These are phyloP conservation scores for Ictalurus punctatus DNA, from an alignment of 2,113 vertebrate species.

Conservation along the genomic window DNA sequence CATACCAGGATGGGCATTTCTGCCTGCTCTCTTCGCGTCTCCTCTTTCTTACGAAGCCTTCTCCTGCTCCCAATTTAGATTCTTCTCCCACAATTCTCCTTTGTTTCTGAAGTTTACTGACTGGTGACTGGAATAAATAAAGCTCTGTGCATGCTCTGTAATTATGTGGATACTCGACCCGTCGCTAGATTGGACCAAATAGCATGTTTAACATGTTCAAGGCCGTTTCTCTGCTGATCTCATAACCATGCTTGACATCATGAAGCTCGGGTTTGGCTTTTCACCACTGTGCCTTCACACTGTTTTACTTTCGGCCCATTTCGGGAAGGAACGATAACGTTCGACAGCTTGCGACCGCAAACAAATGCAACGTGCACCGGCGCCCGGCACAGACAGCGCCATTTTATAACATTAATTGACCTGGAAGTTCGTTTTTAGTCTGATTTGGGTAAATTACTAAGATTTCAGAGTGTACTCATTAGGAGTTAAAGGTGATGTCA, in stretches of 20 bases:
- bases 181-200: constrained; percentile 36
- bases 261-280: constrained; percentile 27
- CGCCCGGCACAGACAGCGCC: constrained; percentile 45
- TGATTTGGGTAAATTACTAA: constrained; percentile 8
- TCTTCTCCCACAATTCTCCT: constrained; percentile 30
- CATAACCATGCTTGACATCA: constrained; percentile 41
- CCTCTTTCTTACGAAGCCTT: constrained; percentile 17
- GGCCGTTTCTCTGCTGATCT: constrained; percentile 34
- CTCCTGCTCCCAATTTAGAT: constrained; percentile 25
- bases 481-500: constrained; percentile 22
- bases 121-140: constrained; percentile 43
- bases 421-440: not conserved
- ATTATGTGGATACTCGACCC: constrained; percentile 39
- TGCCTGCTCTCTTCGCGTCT: not conserved
- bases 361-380: constrained; percentile 36
- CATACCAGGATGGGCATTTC: constrained; percentile 13
- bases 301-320: constrained; percentile 3
- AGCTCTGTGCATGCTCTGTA: constrained; percentile 33
- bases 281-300: constrained; percentile 12
- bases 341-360: constrained; percentile 23
- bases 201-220: constrained; percentile 40
- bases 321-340: not conserved
- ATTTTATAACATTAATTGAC: constrained; percentile 13
- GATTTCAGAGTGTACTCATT: not conserved
- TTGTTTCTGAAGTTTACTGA: constrained; percentile 36